Base-by-base conservation (phyloP, 2,888 invertebrate genomes). In the Mechanitis messenoides region DNA sequence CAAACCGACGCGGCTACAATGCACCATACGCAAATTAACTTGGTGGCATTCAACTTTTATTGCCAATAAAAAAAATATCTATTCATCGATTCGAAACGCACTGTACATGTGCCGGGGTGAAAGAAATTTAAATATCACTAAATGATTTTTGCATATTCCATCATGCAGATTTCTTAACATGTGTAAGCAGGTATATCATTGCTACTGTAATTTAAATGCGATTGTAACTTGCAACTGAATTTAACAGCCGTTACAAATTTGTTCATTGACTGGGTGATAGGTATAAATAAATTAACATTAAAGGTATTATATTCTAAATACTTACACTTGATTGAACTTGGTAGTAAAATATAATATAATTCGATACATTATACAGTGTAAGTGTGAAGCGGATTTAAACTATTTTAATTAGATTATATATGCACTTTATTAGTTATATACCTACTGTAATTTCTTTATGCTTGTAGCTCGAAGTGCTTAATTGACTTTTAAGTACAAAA, bases 111-210 rank as follows among this genome's bases (percentile, higher is more conserved):
- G 86, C 83, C 81, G 69, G 67, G 71, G 81, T 79, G 86, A 85
- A 82, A 77, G 79, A 81, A 79, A 81, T 86, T 84, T 84, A 85
- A 87, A 86, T 78, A 78, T 78, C 80, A 78, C 84, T 85, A 88
- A 89, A 88, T 84, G 86, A 85, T 85, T 89, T 90, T 89, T 87
- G 83, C 89, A 90, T 89, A 88, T 87, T 87, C 74, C 53, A 60
- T 74, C 65, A 71, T 62, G 66, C 68, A 59, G 20, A 20, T 59
- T 67, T 64, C 64, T 47, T 56, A 64, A 73, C 71, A 71, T 70
- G 70, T 71, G 70, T 69, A 66, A 64, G 71, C 74, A 74, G 73
- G 75, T 65, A 64, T 68, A 66, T 69, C 69, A 65, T 60, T 67
- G 66, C 68, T 47, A 67, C 60, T 69, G 70, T 68, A 38, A 70